phyloP scores from a whole-genome alignment of 1,140 invertebrate genomes.

The Calephelis nemesis region DNA sequence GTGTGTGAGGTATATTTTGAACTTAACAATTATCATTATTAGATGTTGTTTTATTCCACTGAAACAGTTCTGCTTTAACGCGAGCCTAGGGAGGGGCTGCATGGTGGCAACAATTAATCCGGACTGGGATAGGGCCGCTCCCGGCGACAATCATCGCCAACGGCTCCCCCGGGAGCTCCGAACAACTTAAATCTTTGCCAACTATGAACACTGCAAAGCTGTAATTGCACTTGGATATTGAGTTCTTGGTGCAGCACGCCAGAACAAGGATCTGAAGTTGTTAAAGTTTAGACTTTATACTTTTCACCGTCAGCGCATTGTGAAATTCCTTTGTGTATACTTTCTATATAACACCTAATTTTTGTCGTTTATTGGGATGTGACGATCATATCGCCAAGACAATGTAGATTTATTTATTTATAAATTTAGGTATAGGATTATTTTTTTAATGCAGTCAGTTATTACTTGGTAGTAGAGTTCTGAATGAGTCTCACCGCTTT shows the following conservation, averaged over 20 bases:
- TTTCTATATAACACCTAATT: too few relatives aligned
- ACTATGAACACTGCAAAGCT: conserved; percentile 46
- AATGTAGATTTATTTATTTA: too few relatives aligned
- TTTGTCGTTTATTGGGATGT: too few relatives aligned
- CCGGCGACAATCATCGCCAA: conserved; percentile 71
- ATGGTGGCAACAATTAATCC: conserved; percentile 70
- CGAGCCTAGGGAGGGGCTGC: conserved; percentile 60
- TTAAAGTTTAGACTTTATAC: not conserved
- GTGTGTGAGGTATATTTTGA: conserved; percentile 15
- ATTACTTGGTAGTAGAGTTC: too few relatives aligned
- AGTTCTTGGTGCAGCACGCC: conserved; percentile 21
- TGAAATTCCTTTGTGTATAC: too few relatives aligned
- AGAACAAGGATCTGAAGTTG: not conserved
- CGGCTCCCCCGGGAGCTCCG: conserved; percentile 65
- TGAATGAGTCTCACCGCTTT: too few relatives aligned
- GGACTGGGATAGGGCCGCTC: conserved; percentile 43
- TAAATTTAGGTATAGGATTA: too few relatives aligned
- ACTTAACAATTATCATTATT: conserved; percentile 54
- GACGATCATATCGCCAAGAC: too few relatives aligned
- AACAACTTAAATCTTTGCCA: conserved; percentile 75
- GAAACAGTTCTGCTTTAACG: conserved; percentile 61
- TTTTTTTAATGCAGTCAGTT: too few relatives aligned
- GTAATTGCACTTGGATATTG: conserved; percentile 51
- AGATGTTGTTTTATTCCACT: conserved; percentile 66
- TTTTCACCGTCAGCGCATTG: too few relatives aligned